These are phyloP conservation scores for Asbolus verrucosus DNA, from an alignment of 1,140 invertebrate species.

Conservation along the genomic window DNA sequence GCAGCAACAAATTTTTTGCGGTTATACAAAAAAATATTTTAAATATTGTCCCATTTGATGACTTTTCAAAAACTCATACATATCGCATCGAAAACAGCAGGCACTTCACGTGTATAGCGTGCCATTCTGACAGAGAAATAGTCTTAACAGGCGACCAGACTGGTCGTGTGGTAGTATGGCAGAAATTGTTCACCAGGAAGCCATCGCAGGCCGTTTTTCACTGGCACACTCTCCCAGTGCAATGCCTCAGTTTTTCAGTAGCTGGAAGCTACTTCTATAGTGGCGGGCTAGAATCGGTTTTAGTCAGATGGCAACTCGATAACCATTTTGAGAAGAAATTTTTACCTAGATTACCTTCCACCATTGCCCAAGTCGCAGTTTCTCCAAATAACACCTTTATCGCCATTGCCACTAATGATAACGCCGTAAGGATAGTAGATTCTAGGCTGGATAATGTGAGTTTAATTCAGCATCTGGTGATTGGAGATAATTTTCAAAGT, in stretches of 20 bases:
- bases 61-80: not conserved
- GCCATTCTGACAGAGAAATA: constrained; percentile 76
- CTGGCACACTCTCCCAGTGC: constrained; percentile 84
- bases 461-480: constrained; percentile 78
- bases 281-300: constrained; percentile 81
- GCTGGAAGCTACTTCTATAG: constrained; percentile 78
- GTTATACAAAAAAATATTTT: not conserved
- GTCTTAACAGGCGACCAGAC: constrained; percentile 78
- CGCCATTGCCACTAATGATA: constrained; percentile 78
- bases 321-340: constrained; percentile 72
- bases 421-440: constrained; percentile 79
- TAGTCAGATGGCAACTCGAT: constrained; percentile 82
- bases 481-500: constrained; percentile 71
- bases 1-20: constrained; percentile 38
- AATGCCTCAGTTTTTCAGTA: constrained; percentile 76
- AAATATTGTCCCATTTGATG: not conserved
- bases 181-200: constrained; percentile 65
- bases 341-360: constrained; percentile 79
- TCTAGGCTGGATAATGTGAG: constrained; percentile 70
- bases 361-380: constrained; percentile 76
- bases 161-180: constrained; percentile 78
- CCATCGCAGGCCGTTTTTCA: constrained; percentile 73
- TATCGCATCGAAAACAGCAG: not conserved
- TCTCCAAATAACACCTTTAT: constrained; percentile 75
- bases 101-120: constrained; percentile 75